A percentile compares a stretch with the other conserved stretches of the same genome.
These are phyloP conservation scores for Columba guinea DNA, from an alignment of 2,797 vertebrate species.

Conservation along the genomic window DNA sequence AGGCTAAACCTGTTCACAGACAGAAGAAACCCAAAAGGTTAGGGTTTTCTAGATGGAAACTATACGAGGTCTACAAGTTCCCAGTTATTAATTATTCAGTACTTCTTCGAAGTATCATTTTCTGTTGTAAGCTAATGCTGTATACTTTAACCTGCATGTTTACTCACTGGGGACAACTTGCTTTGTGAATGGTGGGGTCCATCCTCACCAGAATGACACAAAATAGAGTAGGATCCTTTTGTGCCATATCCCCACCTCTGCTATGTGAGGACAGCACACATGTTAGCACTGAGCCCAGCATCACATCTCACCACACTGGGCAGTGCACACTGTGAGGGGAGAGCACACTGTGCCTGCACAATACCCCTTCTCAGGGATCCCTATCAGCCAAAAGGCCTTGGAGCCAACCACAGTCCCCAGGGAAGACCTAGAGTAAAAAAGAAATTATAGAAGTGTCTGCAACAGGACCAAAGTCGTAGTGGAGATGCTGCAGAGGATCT, in stretches of 20 bases:
- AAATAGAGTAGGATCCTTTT: neutral
- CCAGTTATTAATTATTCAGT: neutral
- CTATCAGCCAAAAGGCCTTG: neutral
- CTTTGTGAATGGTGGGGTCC: neutral
- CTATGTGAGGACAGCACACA: neutral
- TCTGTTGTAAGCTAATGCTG: neutral
- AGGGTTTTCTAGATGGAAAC: neutral
- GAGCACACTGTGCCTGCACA: neutral
- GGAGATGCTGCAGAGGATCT: neutral
- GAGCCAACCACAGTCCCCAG: neutral
- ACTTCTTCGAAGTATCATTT: neutral
- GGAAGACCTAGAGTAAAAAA: neutral
- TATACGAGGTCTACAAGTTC: neutral
- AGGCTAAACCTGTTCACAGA: neutral
- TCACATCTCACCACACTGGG: neutral
- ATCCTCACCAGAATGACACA: neutral
- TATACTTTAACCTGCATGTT: neutral
- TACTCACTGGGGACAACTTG: neutral
- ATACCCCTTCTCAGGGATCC: neutral
- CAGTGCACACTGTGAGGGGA: neutral
- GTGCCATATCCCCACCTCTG: neutral
- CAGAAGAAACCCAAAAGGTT: constrained; percentile 5
- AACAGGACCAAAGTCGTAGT: neutral
- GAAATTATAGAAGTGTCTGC: neutral
- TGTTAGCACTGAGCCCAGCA: rapidly evolving